phyloP scores from a whole-genome alignment of 2,888 invertebrate species.

The Malacosoma neustria region DNA sequence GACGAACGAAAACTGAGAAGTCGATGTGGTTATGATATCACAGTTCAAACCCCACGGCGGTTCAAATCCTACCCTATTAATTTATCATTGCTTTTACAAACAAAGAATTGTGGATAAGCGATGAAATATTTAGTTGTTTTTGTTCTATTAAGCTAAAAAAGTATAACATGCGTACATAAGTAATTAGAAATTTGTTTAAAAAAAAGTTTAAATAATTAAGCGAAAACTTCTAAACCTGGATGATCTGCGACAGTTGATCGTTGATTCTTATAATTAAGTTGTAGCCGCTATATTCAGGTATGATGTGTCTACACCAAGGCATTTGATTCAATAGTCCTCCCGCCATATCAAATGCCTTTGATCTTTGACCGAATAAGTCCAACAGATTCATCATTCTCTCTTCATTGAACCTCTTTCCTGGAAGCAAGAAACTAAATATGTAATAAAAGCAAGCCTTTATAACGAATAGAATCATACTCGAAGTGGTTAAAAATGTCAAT shows the following conservation, averaged over 20 bases:
- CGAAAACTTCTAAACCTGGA: too few relatives aligned
- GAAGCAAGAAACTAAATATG: too few relatives aligned
- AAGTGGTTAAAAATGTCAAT: too few relatives aligned
- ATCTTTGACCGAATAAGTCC: constrained; percentile 35
- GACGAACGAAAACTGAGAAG: too few relatives aligned
- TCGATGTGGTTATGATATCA: too few relatives aligned
- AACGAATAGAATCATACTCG: too few relatives aligned
- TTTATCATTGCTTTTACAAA: too few relatives aligned
- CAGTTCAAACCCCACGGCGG: too few relatives aligned
- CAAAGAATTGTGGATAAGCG: too few relatives aligned
- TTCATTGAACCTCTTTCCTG: constrained; percentile 74
- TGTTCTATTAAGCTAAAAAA: neutral
- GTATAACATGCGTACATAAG: neutral
- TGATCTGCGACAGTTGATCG: constrained; percentile 68
- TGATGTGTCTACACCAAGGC: constrained; percentile 79
- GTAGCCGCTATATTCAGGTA: constrained; percentile 78
- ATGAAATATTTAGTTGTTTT: neutral
- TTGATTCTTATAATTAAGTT: constrained; percentile 65
- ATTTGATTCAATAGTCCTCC: constrained; percentile 81
- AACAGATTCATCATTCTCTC: constrained; percentile 52
- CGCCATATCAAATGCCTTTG: constrained; percentile 74
- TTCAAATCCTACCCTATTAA: too few relatives aligned
- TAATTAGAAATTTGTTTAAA: neutral
- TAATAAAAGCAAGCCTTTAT: neutral
- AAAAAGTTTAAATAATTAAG: constrained; percentile 5